Evolutionary conservation across 2,888 invertebrate genomes (phyloP).

Genomic region (Melipona bicolor): DNA sequence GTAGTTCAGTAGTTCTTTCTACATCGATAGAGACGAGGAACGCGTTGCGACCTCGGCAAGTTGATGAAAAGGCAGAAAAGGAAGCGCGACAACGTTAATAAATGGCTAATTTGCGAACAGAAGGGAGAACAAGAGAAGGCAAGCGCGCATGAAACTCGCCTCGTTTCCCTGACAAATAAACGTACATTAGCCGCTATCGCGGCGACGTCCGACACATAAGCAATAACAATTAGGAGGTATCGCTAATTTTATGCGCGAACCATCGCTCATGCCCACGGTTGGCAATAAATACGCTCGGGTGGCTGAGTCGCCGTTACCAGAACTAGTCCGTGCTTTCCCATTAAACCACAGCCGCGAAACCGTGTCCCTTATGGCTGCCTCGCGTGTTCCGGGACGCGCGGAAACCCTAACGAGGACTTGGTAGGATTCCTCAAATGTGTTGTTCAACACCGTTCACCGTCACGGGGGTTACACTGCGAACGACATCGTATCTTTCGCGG

Average conservation of each 20-base stretch:
- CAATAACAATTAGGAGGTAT: conserved; percentile 80
- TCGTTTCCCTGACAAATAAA: conserved; percentile 50
- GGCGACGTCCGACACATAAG: conserved; percentile 70
- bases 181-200: conserved; percentile 66
- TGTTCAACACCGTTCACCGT: conserved; percentile 28
- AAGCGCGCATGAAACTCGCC: conserved; percentile 64
- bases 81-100: background rate
- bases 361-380: conserved; percentile 72
- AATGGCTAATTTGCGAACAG: conserved; percentile 38
- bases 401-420: conserved; percentile 30
- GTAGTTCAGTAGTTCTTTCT: background rate
- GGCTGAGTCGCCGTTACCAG: conserved; percentile 67
- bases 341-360: conserved; percentile 78
- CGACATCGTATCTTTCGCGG: conserved; percentile 20
- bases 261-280: conserved; percentile 76
- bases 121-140: conserved; percentile 60
- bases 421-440: conserved; percentile 24
- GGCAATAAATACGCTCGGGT: conserved; percentile 74
- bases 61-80: background rate
- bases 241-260: conserved; percentile 80
- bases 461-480: conserved; percentile 30
- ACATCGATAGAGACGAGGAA: background rate
- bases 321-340: conserved; percentile 78
- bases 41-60: too few relatives aligned
- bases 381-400: conserved; percentile 22